These are phyloP conservation scores for Alaudala cheleensis DNA, from an alignment of 2,113 vertebrate species.

Conservation along the genomic window DNA sequence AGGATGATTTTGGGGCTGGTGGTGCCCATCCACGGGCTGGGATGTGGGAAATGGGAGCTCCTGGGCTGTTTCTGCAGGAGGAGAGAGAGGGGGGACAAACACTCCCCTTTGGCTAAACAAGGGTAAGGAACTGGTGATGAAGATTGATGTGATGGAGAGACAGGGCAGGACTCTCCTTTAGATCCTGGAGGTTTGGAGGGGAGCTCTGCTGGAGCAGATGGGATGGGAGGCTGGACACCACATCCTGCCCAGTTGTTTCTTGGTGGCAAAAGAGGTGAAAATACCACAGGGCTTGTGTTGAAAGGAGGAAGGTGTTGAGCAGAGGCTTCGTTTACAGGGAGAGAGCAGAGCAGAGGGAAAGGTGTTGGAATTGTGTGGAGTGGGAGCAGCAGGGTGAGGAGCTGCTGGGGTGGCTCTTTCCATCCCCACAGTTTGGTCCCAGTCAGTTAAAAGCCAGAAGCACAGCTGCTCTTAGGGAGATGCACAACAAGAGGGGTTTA, in stretches of 20 bases:
- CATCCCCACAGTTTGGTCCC: not conserved
- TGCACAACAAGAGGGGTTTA: too few relatives aligned
- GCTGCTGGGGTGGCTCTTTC: not conserved
- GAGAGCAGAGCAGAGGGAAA: not conserved
- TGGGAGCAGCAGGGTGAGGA: not conserved
- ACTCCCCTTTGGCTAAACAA: not conserved
- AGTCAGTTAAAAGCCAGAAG: not conserved
- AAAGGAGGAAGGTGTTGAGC: not conserved
- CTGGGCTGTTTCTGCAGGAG: not conserved
- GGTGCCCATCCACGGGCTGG: not conserved
- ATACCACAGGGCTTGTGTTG: not conserved
- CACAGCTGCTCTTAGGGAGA: not conserved
- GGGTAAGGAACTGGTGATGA: not conserved
- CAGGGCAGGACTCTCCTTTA: not conserved
- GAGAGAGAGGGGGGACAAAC: not conserved
- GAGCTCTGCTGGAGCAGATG: not conserved
- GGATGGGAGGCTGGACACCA: not conserved
- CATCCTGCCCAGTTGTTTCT: not conserved
- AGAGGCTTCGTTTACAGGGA: not conserved
- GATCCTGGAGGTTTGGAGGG: not conserved
- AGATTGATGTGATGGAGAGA: not conserved
- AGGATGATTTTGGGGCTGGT: not conserved
- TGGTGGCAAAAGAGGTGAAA: not conserved
- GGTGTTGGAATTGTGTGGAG: fast-evolving
- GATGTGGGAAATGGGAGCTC: not conserved